phyloP scores from a whole-genome alignment of 35 echinoderm and acorn worm species.

The Strongylocentrotus purpuratus region DNA sequence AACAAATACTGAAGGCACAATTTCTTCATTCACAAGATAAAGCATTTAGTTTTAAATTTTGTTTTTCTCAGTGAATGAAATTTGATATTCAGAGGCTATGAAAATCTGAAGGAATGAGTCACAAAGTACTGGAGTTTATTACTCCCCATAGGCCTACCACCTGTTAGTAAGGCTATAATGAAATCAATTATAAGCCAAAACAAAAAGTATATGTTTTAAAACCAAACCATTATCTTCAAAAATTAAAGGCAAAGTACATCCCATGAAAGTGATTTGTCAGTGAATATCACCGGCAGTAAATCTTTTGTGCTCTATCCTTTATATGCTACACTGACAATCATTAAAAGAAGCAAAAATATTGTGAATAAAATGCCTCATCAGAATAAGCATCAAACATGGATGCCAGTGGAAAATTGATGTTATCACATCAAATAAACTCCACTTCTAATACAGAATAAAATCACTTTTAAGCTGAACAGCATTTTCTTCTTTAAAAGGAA shows the following conservation, averaged over 20 bases:
- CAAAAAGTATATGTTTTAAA: no score
- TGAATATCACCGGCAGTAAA: not conserved
- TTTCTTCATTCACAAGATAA: not conserved
- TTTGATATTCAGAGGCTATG: not conserved
- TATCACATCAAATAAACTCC: no score
- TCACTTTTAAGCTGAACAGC: no score
- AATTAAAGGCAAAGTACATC: no score
- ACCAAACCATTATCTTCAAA: not conserved
- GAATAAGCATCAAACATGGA: not conserved
- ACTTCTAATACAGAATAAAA: no score
- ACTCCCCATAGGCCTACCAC: no score
- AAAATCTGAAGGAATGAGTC: not conserved
- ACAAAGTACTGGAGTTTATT: not conserved
- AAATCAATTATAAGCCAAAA: not conserved
- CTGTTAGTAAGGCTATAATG: not conserved
- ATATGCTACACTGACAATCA: not conserved
- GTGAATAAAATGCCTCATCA: not conserved
- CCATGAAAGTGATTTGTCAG: not conserved
- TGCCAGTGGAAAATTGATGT: no score
- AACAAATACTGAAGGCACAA: not conserved
- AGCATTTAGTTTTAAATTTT: not conserved
- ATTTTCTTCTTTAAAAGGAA: not conserved
- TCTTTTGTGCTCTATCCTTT: not conserved
- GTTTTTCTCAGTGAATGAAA: not conserved
- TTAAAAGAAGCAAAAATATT: not conserved